Conservation (phyloP, 2,797 vertebrate genomes). For the Staurois parvus region DNA sequence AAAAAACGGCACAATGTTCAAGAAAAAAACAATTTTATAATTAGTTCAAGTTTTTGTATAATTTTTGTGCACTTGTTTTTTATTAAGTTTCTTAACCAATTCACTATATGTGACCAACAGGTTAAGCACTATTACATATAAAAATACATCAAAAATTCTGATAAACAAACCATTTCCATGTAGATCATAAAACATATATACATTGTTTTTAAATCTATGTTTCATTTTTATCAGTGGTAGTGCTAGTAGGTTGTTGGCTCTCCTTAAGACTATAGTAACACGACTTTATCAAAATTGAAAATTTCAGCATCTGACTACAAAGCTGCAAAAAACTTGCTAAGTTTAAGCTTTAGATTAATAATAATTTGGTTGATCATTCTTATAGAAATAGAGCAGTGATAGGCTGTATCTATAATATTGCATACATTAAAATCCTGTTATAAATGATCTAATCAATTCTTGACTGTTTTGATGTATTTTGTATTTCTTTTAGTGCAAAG, state of each 20-base stretch:
- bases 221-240: neutral
- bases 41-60: neutral
- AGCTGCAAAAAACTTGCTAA: conserved; percentile 20
- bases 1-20: conserved; percentile 5
- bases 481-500: neutral
- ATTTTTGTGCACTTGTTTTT: conserved; percentile 35
- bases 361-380: neutral
- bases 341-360: neutral
- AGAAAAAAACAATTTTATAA: neutral
- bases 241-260: neutral
- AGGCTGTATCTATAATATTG: neutral
- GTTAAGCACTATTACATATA: conserved; percentile 47
- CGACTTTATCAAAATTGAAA: conserved; percentile 27
- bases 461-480: neutral
- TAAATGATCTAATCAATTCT: neutral
- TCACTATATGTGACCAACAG: conserved; percentile 28
- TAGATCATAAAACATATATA: conserved; percentile 35
- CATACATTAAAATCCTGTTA: neutral
- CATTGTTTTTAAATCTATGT: conserved; percentile 7
- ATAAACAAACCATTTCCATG: conserved; percentile 34
- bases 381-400: neutral
- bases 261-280: conserved; percentile 3
- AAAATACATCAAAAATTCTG: conserved; percentile 46
- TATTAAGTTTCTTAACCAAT: conserved; percentile 14
- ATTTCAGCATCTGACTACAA: conserved; percentile 33